Conservation (phyloP, 2,888 invertebrate genomes). For the Lithophane leautieri region DNA sequence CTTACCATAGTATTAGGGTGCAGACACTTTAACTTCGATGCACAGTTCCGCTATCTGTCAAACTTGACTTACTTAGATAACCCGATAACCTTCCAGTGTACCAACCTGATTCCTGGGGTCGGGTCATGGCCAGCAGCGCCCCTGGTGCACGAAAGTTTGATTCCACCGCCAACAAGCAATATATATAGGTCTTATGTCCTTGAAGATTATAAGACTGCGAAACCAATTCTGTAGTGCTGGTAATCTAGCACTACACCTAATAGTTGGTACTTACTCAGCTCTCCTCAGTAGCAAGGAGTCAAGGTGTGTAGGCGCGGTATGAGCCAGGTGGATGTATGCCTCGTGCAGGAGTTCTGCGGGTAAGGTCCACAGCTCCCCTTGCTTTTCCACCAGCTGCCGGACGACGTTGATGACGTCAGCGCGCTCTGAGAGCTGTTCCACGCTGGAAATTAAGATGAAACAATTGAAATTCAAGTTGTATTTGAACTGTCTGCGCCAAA, state of each 20-base stretch:
- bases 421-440: conserved; percentile 94
- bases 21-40: neutral
- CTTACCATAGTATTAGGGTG: neutral
- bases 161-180: too few species aligned
- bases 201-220: neutral
- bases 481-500: neutral
- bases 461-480: neutral
- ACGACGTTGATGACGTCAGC: conserved; percentile 97
- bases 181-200: neutral
- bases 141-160: neutral
- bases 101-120: conserved; percentile 4
- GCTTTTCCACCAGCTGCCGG: conserved; percentile 91
- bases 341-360: conserved; percentile 96
- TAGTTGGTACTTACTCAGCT: conserved; percentile 83
- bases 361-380: conserved; percentile 92
- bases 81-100: neutral
- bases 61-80: neutral
- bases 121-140: neutral
- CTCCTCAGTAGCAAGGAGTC: conserved; percentile 91
- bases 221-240: neutral
- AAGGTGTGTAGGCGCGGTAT: conserved; percentile 95
- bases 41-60: neutral
- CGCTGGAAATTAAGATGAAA: conserved; percentile 75
- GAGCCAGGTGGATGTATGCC: conserved; percentile 96
- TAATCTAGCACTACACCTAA: too few species aligned